These are phyloP conservation scores for Rhinoderma darwinii DNA, from an alignment of 2,113 vertebrate species.

Conservation along the genomic window DNA sequence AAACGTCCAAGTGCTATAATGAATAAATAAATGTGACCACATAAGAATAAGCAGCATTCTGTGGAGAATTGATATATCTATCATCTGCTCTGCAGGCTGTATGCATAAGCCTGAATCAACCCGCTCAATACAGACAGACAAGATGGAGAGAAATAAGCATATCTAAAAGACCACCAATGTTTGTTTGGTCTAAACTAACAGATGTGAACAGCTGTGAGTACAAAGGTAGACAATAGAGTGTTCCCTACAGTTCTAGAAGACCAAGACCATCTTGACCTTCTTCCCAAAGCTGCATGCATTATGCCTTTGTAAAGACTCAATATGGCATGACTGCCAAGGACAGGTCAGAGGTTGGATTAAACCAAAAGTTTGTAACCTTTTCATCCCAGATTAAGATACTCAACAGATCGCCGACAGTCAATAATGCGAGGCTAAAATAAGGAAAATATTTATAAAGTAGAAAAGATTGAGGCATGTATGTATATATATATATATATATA, in stretches of 20 bases:
- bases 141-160: conserved; percentile 2
- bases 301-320: neutral
- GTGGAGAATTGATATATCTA: conserved; percentile 15
- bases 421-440: neutral
- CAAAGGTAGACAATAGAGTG: neutral
- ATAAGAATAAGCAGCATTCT: conserved; percentile 41
- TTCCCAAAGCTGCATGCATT: neutral
- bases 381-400: neutral
- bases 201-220: conserved; percentile 36
- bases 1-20: conserved; percentile 13
- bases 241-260: neutral
- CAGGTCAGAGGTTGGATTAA: neutral
- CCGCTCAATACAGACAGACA: conserved; percentile 11
- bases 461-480: too few species aligned
- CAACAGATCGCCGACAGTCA: neutral
- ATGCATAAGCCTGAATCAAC: conserved; percentile 17
- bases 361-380: neutral
- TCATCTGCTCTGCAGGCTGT: conserved; percentile 47
- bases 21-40: conserved; percentile 7
- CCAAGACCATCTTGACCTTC: neutral
- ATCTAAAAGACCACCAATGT: conserved; percentile 13
- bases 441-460: neutral
- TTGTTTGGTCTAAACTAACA: conserved; percentile 37
- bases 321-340: neutral
- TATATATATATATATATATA: too few species aligned